Conservation (phyloP, 2,888 invertebrate genomes). For the Zelleria hepariella region DNA sequence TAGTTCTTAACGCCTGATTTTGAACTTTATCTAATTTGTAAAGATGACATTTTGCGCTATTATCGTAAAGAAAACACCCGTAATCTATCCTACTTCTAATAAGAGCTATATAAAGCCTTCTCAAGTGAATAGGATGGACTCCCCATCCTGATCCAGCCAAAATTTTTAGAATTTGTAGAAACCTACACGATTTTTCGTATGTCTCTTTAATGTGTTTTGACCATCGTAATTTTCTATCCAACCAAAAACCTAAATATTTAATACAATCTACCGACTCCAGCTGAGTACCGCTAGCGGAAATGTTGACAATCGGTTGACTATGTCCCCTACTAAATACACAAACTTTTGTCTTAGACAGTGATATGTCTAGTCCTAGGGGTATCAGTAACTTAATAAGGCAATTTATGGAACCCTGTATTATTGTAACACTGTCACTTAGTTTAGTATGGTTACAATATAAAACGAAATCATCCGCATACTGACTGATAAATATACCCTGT, state of each 20-base stretch:
- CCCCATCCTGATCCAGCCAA: constrained; percentile 18
- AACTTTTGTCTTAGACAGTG: constrained; percentile 15
- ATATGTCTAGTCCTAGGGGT: constrained; percentile 15
- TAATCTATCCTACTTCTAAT: constrained; percentile 21
- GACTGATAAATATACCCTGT: background rate
- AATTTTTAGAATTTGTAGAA: constrained; percentile 15
- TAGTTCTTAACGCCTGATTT: constrained; percentile 15
- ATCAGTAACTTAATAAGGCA: constrained; percentile 7
- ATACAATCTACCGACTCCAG: constrained; percentile 12
- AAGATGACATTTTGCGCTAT: constrained; percentile 11
- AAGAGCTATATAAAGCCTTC: constrained; percentile 18
- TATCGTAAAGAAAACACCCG: constrained; percentile 15
- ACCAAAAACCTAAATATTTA: constrained; percentile 17
- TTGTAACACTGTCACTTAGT: background rate
- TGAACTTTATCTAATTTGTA: constrained; percentile 17
- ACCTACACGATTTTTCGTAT: constrained; percentile 7
- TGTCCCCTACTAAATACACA: constrained; percentile 16
- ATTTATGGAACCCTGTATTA: constrained; percentile 12
- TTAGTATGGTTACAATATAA: constrained; percentile 6
- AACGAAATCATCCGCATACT: constrained; percentile 7
- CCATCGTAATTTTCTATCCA: constrained; percentile 15
- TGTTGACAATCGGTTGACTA: constrained; percentile 1
- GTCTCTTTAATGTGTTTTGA: constrained; percentile 15
- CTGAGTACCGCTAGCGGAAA: constrained; percentile 8
- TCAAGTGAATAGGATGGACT: constrained; percentile 17